Conservation (phyloP, 2,888 invertebrate genomes). For the Ditula angustiorana region DNA sequence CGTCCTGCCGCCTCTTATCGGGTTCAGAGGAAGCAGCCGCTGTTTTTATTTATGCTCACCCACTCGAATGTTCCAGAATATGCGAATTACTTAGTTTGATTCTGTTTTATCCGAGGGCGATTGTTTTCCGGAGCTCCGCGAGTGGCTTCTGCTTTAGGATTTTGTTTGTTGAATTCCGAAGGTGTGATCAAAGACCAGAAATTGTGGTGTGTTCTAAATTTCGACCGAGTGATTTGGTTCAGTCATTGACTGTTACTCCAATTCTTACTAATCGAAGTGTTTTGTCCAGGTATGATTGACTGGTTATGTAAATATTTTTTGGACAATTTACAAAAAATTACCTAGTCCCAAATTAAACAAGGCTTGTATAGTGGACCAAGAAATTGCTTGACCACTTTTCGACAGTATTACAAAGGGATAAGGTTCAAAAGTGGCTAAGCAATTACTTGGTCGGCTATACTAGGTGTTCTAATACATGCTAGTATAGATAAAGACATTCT, state of each 20-base stretch:
- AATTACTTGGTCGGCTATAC: no score
- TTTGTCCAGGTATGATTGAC: not conserved
- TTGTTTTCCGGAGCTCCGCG: slow-evolving; percentile 51
- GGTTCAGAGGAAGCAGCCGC: slow-evolving; percentile 74
- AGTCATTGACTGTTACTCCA: no score
- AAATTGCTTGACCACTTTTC: no score
- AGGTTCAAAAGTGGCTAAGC: no score
- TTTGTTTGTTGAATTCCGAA: not conserved
- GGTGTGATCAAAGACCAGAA: not conserved
- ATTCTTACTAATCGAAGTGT: not conserved
- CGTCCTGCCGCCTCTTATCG: slow-evolving; percentile 77
- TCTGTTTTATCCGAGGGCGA: slow-evolving; percentile 50
- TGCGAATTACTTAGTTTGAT: slow-evolving; percentile 60
- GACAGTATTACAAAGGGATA: no score
- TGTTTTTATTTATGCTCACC: slow-evolving; percentile 75
- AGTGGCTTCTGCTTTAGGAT: not conserved
- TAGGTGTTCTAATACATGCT: no score
- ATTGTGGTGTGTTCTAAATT: not conserved
- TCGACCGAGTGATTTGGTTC: not conserved
- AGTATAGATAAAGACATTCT: no score
- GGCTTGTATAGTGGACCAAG: no score
- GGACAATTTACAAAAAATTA: no score
- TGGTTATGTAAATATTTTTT: no score
- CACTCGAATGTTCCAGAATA: slow-evolving; percentile 64
- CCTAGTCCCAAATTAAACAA: no score